Evolutionary conservation across 2,888 invertebrate species (phyloP).

Genomic region (Macrosiphum euphorbiae): DNA sequence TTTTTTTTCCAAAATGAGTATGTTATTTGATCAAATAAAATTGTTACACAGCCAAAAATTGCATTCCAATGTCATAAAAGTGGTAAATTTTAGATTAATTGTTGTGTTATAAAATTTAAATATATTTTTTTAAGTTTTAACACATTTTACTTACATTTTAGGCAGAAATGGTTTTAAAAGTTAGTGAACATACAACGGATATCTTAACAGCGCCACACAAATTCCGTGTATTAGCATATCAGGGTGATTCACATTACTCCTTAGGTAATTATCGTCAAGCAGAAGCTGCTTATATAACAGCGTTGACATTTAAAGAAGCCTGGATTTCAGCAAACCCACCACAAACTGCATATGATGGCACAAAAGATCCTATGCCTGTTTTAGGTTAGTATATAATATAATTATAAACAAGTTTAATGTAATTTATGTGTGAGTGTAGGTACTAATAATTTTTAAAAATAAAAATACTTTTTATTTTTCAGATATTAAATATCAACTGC

Average conservation of each 20-base stretch:
- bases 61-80: conserved; percentile 79
- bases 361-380: conserved; percentile 74
- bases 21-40: conserved; percentile 78
- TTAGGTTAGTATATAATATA: conserved; percentile 69
- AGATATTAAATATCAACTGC: conserved; percentile 81
- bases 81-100: conserved; percentile 73
- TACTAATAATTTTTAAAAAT: not conserved
- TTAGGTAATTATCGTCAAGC: conserved; percentile 79
- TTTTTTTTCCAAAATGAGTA: conserved; percentile 72
- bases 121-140: not conserved
- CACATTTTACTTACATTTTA: conserved; percentile 68
- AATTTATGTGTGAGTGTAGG: no score
- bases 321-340: conserved; percentile 74
- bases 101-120: not conserved
- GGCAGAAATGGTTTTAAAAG: conserved; percentile 78
- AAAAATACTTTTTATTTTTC: conserved; percentile 51
- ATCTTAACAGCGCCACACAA: conserved; percentile 75
- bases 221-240: conserved; percentile 79
- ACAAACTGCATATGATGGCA: conserved; percentile 71
- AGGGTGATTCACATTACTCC: conserved; percentile 80
- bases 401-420: not conserved
- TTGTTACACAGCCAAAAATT: conserved; percentile 79
- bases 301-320: conserved; percentile 77
- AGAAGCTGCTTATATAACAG: conserved; percentile 77
- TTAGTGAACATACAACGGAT: conserved; percentile 78